These are phyloP conservation scores for Metallyticus violacea DNA, from an alignment of 2,888 invertebrate species.

Conservation along the genomic window DNA sequence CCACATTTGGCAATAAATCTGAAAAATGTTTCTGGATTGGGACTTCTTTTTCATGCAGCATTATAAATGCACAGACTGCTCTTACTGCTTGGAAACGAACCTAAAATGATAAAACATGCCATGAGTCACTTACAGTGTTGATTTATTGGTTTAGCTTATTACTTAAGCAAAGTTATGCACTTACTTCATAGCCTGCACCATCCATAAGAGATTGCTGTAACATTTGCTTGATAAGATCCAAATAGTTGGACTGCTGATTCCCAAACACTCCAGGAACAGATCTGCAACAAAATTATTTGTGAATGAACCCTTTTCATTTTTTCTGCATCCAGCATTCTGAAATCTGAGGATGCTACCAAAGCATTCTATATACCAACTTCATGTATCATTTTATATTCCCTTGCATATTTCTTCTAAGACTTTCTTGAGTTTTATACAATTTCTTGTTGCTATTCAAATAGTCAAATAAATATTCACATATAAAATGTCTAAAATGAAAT, in stretches of 20 bases:
- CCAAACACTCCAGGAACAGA: conserved; percentile 97
- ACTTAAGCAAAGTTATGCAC: neutral
- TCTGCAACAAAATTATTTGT: conserved; percentile 51
- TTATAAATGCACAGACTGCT: conserved; percentile 82
- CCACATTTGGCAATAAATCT: conserved; percentile 77
- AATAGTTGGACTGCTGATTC: conserved; percentile 85
- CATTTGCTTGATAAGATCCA: conserved; percentile 95
- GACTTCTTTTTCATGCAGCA: conserved; percentile 92
- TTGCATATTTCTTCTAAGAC: too few species aligned
- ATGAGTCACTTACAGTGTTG: neutral
- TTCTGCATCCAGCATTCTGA: too few species aligned
- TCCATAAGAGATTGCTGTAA: conserved; percentile 77
- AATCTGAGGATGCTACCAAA: too few species aligned
- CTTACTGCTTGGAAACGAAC: conserved; percentile 78
- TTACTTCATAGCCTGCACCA: conserved; percentile 64
- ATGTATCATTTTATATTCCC: too few species aligned
- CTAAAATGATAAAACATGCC: conserved; percentile 37
- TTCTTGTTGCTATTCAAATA: too few species aligned
- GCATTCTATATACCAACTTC: too few species aligned
- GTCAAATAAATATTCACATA: too few species aligned
- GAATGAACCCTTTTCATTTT: too few species aligned
- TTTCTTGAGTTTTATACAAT: too few species aligned
- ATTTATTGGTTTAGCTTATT: neutral
- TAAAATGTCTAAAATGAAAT: too few species aligned
- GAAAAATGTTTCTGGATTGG: conserved; percentile 83